Conservation (phyloP, 2,888 invertebrate species). For the Ypsolopha scabrella region DNA sequence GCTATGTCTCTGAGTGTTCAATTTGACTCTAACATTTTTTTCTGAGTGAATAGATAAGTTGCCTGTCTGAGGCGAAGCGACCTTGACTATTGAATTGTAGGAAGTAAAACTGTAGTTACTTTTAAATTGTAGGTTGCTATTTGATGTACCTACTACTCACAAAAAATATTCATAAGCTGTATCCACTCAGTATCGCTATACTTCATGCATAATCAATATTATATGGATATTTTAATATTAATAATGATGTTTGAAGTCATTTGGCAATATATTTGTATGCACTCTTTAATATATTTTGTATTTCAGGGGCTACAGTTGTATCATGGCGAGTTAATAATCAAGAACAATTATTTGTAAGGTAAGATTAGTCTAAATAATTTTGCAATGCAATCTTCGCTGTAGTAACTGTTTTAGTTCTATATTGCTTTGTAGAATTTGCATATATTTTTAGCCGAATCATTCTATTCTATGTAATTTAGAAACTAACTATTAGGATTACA, state of each 20-base stretch:
- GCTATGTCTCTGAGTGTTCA: background rate
- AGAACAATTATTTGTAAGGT: constrained; percentile 97
- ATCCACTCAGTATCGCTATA: background rate
- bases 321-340: constrained; percentile 97
- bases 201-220: background rate
- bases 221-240: background rate
- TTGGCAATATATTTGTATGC: background rate
- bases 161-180: constrained; percentile 48
- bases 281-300: constrained; percentile 12
- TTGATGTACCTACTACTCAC: constrained; percentile 58
- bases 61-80: constrained; percentile 37
- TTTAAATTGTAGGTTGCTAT: constrained; percentile 68
- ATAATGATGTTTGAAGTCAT: too few species aligned
- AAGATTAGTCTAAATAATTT: constrained; percentile 28
- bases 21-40: constrained; percentile 26
- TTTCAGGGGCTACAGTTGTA: constrained; percentile 93
- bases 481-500: too few species aligned
- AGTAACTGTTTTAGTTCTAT: too few species aligned
- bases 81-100: constrained; percentile 70
- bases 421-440: too few species aligned
- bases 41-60: constrained; percentile 56
- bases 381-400: too few species aligned
- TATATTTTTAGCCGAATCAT: too few species aligned
- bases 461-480: too few species aligned
- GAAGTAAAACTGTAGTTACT: constrained; percentile 66